A percentile compares a stretch with the other conserved stretches of the same genome.
These are phyloP conservation scores for Cryptotermes secundus DNA, from an alignment of 1,140 invertebrate genomes.

Conservation along the genomic window DNA sequence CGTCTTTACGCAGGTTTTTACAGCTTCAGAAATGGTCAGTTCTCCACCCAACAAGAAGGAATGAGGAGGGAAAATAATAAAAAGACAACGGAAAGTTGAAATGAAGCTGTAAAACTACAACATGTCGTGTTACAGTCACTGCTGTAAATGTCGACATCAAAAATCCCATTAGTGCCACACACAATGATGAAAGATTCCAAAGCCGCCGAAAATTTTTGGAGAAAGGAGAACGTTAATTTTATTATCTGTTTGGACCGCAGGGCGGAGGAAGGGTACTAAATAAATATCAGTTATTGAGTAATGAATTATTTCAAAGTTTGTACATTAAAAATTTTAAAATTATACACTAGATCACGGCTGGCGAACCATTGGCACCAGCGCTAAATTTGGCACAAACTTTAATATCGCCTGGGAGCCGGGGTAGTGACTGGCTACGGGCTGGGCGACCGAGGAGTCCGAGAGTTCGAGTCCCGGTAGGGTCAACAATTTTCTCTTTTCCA, in stretches of 20 bases:
- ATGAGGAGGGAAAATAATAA: background rate
- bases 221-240: background rate
- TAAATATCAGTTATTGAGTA: background rate
- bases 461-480: too few relatives aligned
- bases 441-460: too few relatives aligned
- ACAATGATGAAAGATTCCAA: background rate
- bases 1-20: background rate
- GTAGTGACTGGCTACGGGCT: too few relatives aligned
- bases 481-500: too few relatives aligned
- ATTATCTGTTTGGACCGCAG: background rate
- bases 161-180: slow-evolving; percentile 1
- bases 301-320: background rate
- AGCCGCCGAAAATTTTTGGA: slow-evolving; percentile 10
- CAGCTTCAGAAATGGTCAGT: background rate
- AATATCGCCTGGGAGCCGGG: too few relatives aligned
- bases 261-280: background rate
- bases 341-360: background rate
- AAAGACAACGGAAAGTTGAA: background rate
- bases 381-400: too few relatives aligned
- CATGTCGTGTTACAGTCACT: background rate
- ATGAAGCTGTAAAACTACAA: background rate
- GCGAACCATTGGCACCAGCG: too few relatives aligned
- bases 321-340: background rate
- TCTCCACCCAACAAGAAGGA: background rate
- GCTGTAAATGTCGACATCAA: background rate